Evolutionary conservation across 2,797 vertebrate genomes (phyloP), one percentile per base, ranked within the genome.

Genomic region (Pipistrellus kuhlii): DNA sequence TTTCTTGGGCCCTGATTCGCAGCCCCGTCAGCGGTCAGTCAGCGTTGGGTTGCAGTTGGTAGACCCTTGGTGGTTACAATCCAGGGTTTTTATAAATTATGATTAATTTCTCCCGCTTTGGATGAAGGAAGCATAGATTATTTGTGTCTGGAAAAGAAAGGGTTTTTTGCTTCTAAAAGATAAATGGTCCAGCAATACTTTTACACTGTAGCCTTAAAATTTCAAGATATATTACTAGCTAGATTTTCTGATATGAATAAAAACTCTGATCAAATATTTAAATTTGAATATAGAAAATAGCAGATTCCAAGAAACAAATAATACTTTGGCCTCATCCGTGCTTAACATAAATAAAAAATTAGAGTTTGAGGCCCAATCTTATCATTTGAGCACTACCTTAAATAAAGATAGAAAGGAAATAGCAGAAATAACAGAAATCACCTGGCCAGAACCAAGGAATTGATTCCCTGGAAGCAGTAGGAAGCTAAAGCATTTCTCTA

Each of bases 251-350:
- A 44, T 85, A 18, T 53, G 35, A 35, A 82, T 30, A 64, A 91
- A 89, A 91, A 8, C 1, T 8, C 4, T 27, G 32, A 57, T 48
- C 55, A 93, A 89, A 35, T 78, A 92, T 48, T 86, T 86, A 59
- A 85, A 85, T 44, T 71, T 51, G 13, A 85, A 83, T 46, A 59
- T 64, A 20, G 7, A 75, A 75, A 59, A 86, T 3, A 78, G 15
- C 3, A 93, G 55, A 53, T 59, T 73, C 48, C 85, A 91, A 85
- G 23, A 89, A 85, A 91, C 27, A 93, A 91, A 72, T 68, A 83
- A 78, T 32, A 68, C 8, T 87, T 80, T 41, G 5, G 2, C 25
- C 35, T 91, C 32, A 91, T 30, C 3, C 69, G 38, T n/a, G 13
- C 5, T 83, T 46, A 92, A 35, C 21, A 44, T 44, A 44, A 44